Conservation (phyloP, 2,797 vertebrate genomes). For the Melanotaenia boesemani region DNA sequence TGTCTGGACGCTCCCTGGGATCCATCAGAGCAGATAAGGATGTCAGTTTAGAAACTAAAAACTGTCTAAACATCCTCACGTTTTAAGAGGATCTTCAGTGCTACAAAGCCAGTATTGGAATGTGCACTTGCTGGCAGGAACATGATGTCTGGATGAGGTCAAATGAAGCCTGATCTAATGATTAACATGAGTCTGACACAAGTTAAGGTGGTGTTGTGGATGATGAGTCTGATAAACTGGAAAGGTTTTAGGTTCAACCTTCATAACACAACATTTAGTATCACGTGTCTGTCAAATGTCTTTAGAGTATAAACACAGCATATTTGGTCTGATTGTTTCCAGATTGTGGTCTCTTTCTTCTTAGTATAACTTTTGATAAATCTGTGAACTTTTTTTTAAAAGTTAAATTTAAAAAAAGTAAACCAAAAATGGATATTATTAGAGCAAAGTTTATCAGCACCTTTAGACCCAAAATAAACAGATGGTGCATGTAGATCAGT, state of each 20-base stretch:
- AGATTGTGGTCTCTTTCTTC: too few relatives aligned
- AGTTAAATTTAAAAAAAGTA: too few relatives aligned
- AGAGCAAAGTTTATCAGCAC: background rate
- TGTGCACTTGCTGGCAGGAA: constrained; percentile 57
- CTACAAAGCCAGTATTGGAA: constrained; percentile 48
- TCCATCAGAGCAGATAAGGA: constrained; percentile 69
- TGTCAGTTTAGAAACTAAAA: constrained; percentile 49
- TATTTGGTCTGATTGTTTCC: constrained; percentile 2
- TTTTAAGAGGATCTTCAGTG: constrained; percentile 56
- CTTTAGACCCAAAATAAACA: too few relatives aligned
- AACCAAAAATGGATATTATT: background rate
- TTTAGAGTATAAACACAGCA: constrained; percentile 15
- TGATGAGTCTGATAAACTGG: background rate
- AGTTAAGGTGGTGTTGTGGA: background rate
- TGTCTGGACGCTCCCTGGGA: constrained; percentile 61
- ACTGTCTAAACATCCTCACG: constrained; percentile 65
- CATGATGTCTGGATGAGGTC: constrained; percentile 35
- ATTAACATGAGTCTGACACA: constrained; percentile 36
- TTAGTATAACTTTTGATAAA: too few relatives aligned
- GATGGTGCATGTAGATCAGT: background rate
- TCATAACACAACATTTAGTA: constrained; percentile 7
- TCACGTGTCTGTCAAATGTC: constrained; percentile 16
- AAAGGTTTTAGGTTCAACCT: constrained; percentile 13
- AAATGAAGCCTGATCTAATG: constrained; percentile 58
- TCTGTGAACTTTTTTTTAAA: too few relatives aligned